Percentiles rank a stretch among this genome's conserved stretches.
These are phyloP conservation scores for Drosophila lowei DNA, from an alignment of 1,140 invertebrate species.

Conservation along the genomic window DNA sequence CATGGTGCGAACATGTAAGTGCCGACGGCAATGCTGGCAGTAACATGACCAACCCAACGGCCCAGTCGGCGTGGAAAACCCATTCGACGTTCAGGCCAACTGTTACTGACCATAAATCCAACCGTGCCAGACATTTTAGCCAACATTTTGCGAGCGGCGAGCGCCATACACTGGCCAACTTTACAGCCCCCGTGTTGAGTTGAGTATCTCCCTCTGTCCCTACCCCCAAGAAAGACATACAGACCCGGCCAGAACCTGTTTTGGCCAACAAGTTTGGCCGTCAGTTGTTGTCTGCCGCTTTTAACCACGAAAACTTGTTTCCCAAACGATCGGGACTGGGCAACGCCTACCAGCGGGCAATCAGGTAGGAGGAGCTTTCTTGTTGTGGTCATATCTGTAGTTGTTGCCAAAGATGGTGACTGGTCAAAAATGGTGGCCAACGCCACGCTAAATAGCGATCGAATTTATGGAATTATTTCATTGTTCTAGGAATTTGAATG, in stretches of 20 bases:
- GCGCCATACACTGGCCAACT: conserved; percentile 48
- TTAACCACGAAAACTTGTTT: conserved; percentile 66
- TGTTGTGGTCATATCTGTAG: conserved; percentile 1
- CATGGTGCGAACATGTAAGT: conserved; percentile 47
- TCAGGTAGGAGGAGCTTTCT: conserved; percentile 73
- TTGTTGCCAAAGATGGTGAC: conserved; percentile 64
- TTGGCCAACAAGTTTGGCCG: conserved; percentile 51
- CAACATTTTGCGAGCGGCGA: conserved; percentile 46
- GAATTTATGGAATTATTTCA: conserved; percentile 82
- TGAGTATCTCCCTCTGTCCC: conserved; percentile 41
- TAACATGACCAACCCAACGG: conserved; percentile 47
- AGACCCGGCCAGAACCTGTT: conserved; percentile 52
- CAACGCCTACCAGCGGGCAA: conserved; percentile 54
- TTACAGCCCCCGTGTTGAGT: conserved; percentile 43
- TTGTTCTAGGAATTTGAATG: conserved; percentile 81
- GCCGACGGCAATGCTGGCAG: conserved; percentile 53
- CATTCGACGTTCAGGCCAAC: conserved; percentile 66
- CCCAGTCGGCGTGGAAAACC: conserved; percentile 51
- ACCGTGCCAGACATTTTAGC: conserved; percentile 64
- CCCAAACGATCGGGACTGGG: conserved; percentile 50
- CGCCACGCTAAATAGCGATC: conserved; percentile 68
- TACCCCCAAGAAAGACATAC: neutral
- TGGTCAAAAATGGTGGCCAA: conserved; percentile 68
- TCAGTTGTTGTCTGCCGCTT: neutral
- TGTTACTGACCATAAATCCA: conserved; percentile 78